Evolutionary conservation across 2,888 invertebrate species (phyloP).

Genomic region (Epinotia nisella): DNA sequence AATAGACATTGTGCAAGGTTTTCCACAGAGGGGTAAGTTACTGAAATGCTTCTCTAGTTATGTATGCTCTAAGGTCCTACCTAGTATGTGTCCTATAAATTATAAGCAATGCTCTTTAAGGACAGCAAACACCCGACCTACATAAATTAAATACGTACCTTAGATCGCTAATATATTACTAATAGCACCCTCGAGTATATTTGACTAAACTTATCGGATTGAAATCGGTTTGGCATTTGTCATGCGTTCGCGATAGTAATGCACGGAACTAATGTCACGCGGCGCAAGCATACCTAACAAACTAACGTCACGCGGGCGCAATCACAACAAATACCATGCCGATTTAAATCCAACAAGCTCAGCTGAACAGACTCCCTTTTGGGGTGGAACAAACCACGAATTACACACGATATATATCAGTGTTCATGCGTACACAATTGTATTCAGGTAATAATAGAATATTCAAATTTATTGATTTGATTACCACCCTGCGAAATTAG

Average conservation of each 20-base stretch:
- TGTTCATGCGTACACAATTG: constrained; percentile 15
- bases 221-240: neutral
- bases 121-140: constrained; percentile 16
- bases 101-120: too few relatives aligned
- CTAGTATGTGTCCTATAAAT: too few relatives aligned
- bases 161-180: constrained; percentile 8
- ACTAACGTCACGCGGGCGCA: too few relatives aligned
- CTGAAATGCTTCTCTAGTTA: too few relatives aligned
- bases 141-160: constrained; percentile 21
- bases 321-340: neutral
- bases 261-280: too few relatives aligned
- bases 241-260: neutral
- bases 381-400: constrained; percentile 7
- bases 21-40: too few relatives aligned
- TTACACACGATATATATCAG: constrained; percentile 25
- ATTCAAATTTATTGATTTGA: constrained; percentile 37
- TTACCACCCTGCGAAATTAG: constrained; percentile 3
- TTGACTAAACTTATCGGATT: neutral
- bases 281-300: too few relatives aligned
- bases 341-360: neutral
- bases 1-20: too few relatives aligned
- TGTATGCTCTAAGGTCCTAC: too few relatives aligned
- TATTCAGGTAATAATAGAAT: constrained; percentile 31
- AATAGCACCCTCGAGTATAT: neutral
- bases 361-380: neutral